A percentile compares a stretch with the other conserved stretches of the same genome.
Evolutionary conservation across 2,888 invertebrate species (phyloP).

Genomic region (Caenorhabditis sp.): DNA sequence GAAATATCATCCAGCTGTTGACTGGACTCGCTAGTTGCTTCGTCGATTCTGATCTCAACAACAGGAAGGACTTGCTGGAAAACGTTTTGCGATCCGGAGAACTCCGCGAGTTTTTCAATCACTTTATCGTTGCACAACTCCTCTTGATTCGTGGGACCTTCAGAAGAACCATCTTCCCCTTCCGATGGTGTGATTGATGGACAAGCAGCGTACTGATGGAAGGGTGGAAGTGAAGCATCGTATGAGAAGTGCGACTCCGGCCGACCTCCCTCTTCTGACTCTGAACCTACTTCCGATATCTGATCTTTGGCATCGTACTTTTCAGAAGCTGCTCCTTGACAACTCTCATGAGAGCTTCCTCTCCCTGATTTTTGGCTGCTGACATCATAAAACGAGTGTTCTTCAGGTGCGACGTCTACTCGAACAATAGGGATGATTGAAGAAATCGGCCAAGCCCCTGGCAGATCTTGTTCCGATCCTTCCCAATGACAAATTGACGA

Average conservation of each 20-base stretch:
- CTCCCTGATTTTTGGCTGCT: no score
- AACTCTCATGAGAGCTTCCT: no score
- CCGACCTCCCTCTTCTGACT: not conserved
- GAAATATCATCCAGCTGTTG: constrained; percentile 27
- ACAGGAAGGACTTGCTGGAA: constrained; percentile 1
- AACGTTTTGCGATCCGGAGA: not conserved
- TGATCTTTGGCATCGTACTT: not conserved
- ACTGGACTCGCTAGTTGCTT: constrained; percentile 28
- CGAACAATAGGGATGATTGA: constrained; percentile 13
- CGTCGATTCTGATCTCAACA: constrained; percentile 34
- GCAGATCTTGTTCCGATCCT: not conserved
- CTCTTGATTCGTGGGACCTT: not conserved
- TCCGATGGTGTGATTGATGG: constrained; percentile 39
- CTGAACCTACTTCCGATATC: not conserved
- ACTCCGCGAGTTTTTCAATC: not conserved
- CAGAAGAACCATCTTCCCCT: constrained; percentile 28
- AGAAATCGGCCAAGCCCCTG: constrained; percentile 1
- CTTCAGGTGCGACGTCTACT: constrained; percentile 17
- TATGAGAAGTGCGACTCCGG: constrained; percentile 12
- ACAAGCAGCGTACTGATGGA: constrained; percentile 39
- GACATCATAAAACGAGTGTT: not conserved
- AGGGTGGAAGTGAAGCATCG: constrained; percentile 38
- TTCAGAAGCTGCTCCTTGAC: no score
- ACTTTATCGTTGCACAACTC: constrained; percentile 1
- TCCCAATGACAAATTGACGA: not conserved